These are phyloP conservation scores for Synergus laeviventris DNA, from an alignment of 2,888 invertebrate genomes.

Conservation along the genomic window DNA sequence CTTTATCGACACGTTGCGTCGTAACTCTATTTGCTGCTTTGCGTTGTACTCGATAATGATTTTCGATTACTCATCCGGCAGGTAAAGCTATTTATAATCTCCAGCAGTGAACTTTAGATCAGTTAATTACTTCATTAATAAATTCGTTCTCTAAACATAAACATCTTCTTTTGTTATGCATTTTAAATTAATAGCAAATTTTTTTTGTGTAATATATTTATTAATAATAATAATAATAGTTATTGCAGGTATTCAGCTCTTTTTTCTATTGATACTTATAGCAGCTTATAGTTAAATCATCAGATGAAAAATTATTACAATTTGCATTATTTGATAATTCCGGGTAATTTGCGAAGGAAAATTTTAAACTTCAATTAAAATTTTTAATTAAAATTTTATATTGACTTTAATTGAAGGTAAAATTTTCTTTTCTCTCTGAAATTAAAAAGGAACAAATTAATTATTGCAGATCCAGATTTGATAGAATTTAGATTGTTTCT, in stretches of 20 bases:
- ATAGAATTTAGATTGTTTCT: not conserved
- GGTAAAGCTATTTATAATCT: not conserved
- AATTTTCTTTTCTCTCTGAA: too few species aligned
- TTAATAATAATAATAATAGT: too few species aligned
- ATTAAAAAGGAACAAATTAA: not conserved
- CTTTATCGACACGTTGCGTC: constrained; percentile 14
- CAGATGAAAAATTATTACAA: too few species aligned
- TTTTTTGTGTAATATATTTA: not conserved
- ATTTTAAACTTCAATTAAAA: too few species aligned
- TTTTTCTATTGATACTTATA: too few species aligned
- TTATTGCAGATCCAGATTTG: too few species aligned
- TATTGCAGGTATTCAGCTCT: too few species aligned
- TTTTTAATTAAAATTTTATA: too few species aligned
- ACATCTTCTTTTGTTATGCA: not conserved
- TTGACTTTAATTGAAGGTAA: too few species aligned
- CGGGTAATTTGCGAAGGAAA: too few species aligned
- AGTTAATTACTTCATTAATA: constrained; percentile 3
- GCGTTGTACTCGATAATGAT: constrained; percentile 15
- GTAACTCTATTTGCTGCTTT: constrained; percentile 30
- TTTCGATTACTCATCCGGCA: constrained; percentile 30
- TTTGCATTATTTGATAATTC: too few species aligned
- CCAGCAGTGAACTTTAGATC: not conserved
- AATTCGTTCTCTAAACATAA: not conserved
- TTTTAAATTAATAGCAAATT: not conserved
- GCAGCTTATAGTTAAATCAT: too few species aligned